A percentile compares a stretch with the other conserved stretches of the same genome.
phyloP scores from a whole-genome alignment of 2,113 vertebrate genomes.

The Heterochromis multidens region DNA sequence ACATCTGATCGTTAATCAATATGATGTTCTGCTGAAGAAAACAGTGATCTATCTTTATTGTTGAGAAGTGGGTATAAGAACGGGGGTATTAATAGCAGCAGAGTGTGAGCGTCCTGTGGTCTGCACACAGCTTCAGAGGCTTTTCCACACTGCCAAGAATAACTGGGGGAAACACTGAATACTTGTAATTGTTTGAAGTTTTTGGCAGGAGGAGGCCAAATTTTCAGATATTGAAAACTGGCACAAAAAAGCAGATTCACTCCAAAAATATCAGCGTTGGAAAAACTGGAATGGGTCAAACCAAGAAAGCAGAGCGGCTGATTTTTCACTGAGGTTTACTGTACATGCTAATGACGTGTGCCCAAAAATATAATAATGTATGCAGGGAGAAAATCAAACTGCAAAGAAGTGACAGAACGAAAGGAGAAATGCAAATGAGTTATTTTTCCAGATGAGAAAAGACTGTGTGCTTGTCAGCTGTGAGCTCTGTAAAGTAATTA shows the following conservation, averaged over 20 bases:
- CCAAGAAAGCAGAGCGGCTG: not conserved
- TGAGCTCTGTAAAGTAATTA: slow-evolving; percentile 27
- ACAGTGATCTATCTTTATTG: not conserved
- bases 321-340: not conserved
- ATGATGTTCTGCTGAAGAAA: not conserved
- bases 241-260: not conserved
- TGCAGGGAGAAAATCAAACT: not conserved
- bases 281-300: not conserved
- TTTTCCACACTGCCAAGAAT: slow-evolving; percentile 13
- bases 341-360: not conserved
- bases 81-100: not conserved
- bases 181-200: slow-evolving; percentile 12
- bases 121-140: not conserved
- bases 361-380: not conserved
- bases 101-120: not conserved
- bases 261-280: not conserved
- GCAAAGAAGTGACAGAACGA: not conserved
- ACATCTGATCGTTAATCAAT: not conserved
- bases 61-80: not conserved
- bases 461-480: slow-evolving; percentile 29
- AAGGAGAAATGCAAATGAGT: slow-evolving; percentile 25
- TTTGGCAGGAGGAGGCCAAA: slow-evolving; percentile 1
- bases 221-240: not conserved
- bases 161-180: slow-evolving; percentile 23
- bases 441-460: slow-evolving; percentile 21